Conservation (phyloP, 2,888 invertebrate species). For the Diplazon laetatorius region DNA sequence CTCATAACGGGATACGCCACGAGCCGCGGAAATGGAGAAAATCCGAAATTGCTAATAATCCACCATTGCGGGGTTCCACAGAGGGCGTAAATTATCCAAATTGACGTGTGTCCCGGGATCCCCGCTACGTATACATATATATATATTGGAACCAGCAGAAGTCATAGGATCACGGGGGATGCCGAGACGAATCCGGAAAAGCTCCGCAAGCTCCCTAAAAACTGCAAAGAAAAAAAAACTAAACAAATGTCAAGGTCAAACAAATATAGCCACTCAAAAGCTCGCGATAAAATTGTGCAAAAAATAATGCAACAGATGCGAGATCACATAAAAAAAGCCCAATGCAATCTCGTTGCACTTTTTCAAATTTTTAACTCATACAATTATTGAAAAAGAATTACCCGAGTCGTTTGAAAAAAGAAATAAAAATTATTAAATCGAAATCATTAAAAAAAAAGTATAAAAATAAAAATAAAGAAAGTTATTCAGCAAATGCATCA, state of each 20-base stretch:
- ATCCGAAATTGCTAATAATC: slow-evolving; percentile 59
- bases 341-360: too few species aligned
- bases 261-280: slow-evolving; percentile 1
- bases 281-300: too few species aligned
- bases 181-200: slow-evolving; percentile 9
- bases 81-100: slow-evolving; percentile 49
- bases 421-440: too few species aligned
- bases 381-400: too few species aligned
- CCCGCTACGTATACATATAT: slow-evolving; percentile 38
- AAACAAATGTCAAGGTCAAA: slow-evolving; percentile 14
- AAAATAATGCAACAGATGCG: too few species aligned
- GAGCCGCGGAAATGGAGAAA: slow-evolving; percentile 43
- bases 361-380: too few species aligned
- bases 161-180: slow-evolving; percentile 34
- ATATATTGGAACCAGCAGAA: slow-evolving; percentile 34
- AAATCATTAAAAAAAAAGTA: not conserved
- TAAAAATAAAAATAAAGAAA: too few species aligned
- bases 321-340: too few species aligned
- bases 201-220: slow-evolving; percentile 25
- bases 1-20: slow-evolving; percentile 11
- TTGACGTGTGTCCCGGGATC: slow-evolving; percentile 48
- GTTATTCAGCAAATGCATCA: too few species aligned
- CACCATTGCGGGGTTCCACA: slow-evolving; percentile 10
- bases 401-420: too few species aligned
- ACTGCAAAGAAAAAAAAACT: too few species aligned